Evolutionary conservation across 2,113 vertebrate genomes (phyloP).

Genomic region (Myrmecobius fasciatus): DNA sequence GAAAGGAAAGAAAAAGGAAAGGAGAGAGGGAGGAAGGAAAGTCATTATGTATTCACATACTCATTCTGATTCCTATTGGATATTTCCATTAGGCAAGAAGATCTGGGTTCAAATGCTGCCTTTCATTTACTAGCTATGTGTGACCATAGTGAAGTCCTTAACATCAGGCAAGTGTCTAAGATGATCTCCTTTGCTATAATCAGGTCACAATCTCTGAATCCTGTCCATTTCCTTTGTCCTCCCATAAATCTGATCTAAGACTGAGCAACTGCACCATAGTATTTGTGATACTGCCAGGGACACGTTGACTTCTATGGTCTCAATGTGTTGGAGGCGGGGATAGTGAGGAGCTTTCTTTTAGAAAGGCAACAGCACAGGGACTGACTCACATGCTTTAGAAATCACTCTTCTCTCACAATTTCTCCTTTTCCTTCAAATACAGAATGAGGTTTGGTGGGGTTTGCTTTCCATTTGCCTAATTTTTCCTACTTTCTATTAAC

Average conservation of each 20-base stretch:
- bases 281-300: background rate
- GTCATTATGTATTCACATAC: background rate
- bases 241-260: background rate
- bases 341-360: background rate
- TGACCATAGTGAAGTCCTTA: background rate
- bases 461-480: background rate
- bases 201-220: background rate
- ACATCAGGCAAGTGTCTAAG: background rate
- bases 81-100: background rate
- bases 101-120: background rate
- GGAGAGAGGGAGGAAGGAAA: background rate
- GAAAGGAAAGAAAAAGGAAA: background rate
- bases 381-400: background rate
- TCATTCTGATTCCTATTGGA: background rate
- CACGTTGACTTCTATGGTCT: background rate
- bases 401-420: background rate
- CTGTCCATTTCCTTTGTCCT: background rate
- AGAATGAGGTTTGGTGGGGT: background rate
- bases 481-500: slow-evolving; percentile 10
- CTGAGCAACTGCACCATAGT: background rate
- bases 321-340: no score
- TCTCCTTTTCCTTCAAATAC: background rate
- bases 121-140: background rate
- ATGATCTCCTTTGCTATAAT: background rate
- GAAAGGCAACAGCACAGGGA: background rate